Percentiles rank a stretch among this genome's conserved stretches.
phyloP scores from a whole-genome alignment of 2,888 invertebrate species.

The Syrista parreyssii region DNA sequence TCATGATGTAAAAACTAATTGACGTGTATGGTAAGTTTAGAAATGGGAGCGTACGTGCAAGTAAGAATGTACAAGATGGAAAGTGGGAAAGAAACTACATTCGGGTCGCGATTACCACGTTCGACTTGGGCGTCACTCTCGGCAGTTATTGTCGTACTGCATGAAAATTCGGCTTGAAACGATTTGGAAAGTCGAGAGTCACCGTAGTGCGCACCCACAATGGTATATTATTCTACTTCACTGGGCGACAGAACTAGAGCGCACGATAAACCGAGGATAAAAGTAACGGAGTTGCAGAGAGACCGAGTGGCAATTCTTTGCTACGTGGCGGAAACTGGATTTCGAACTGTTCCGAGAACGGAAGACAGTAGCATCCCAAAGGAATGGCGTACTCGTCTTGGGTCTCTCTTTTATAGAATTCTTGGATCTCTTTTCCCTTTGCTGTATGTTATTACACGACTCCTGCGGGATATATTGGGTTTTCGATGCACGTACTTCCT shows the following conservation, averaged over 20 bases:
- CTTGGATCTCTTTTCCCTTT: background rate
- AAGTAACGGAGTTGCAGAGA: background rate
- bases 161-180: background rate
- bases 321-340: conserved; percentile 2
- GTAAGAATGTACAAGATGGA: background rate
- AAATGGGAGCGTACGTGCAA: background rate
- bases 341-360: background rate
- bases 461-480: background rate
- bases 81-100: background rate
- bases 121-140: background rate
- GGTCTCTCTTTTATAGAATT: background rate
- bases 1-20: background rate
- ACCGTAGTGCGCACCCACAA: background rate
- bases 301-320: background rate
- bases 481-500: background rate
- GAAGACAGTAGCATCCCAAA: background rate
- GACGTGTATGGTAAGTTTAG: background rate
- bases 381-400: background rate
- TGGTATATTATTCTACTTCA: background rate
- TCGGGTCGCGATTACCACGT: background rate
- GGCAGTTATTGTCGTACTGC: background rate
- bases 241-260: background rate
- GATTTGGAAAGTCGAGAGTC: background rate
- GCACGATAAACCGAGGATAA: background rate
- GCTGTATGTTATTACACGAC: background rate